Evolutionary conservation across 2,888 invertebrate genomes (phyloP), one percentile per base, ranked within the genome.

Genomic region (Cybosia mesomella): DNA sequence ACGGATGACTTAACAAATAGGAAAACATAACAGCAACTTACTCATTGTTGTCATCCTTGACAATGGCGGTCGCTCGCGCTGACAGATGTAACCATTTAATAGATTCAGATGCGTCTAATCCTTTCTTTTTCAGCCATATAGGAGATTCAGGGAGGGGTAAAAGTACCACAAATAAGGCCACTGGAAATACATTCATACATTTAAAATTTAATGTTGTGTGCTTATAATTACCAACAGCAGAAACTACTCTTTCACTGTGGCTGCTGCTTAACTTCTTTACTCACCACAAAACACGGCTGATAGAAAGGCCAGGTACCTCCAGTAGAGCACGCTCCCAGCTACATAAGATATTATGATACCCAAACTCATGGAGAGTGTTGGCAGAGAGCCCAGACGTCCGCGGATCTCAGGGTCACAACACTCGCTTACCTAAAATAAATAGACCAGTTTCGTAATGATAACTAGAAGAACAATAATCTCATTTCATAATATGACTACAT

Each of bases 121-220:
- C 95, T 24, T 90, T 88, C 9, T 90, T 85, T 63, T 93, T 89
- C 15, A 96, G 83, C 96, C 96, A 96, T 18, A 96, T 93, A 0
- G 97, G 97, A 0, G 96, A 96, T 85, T 97, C 97, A 0, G 96
- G 97, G 55, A 96, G 88, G 0, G 95, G 95, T 0, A 95, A 79
- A 21, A 96, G 89, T 7, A 95, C 84, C 58, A 96, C 59, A 66
- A 96, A 92, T 43, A 96, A 83, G 0, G 95, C 85, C 60, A 91
- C 91, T 87, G 94, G 82, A 84, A 89, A 58, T 18, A 63, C 18
- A 58, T 32, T 57, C 24, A 2, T 39, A 11, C 13, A 64, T 55
- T 55, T 36, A 22, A 43, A 15, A 5, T 39, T 22, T 22, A 8
- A 22, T 22, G 9, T 10, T 57, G 10, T 18, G 18, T 43, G 1